These are phyloP conservation scores for Scopus umbretta DNA, from an alignment of 2,113 vertebrate genomes.

Conservation along the genomic window DNA sequence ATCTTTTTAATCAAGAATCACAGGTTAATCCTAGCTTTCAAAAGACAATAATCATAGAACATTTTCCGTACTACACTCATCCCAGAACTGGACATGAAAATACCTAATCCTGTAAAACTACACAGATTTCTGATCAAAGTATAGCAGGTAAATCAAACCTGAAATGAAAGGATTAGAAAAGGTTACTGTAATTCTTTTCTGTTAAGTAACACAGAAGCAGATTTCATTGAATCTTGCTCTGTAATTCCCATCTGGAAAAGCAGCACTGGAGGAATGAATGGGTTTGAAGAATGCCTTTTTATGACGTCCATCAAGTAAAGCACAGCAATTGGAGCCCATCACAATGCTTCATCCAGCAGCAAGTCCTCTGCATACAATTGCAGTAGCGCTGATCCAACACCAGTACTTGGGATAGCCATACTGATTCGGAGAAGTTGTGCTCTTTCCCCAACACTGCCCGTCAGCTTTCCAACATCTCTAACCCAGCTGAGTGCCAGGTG, in stretches of 20 bases:
- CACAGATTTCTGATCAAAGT: slow-evolving; percentile 76
- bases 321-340: slow-evolving; percentile 36
- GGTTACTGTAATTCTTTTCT: slow-evolving; percentile 73
- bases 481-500: not conserved
- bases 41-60: slow-evolving; percentile 69
- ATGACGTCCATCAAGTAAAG: slow-evolving; percentile 68
- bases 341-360: slow-evolving; percentile 60
- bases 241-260: slow-evolving; percentile 79
- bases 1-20: slow-evolving; percentile 75
- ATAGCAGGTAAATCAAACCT: slow-evolving; percentile 88
- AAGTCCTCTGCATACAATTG: not conserved
- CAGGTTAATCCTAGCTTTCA: slow-evolving; percentile 84
- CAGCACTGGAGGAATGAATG: slow-evolving; percentile 51
- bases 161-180: slow-evolving; percentile 86
- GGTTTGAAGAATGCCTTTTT: slow-evolving; percentile 64
- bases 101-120: slow-evolving; percentile 85
- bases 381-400: not conserved
- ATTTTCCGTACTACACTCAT: slow-evolving; percentile 76
- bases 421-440: not conserved
- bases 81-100: slow-evolving; percentile 76
- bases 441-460: not conserved
- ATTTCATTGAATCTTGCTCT: slow-evolving; percentile 81
- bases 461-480: not conserved
- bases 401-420: not conserved
- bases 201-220: slow-evolving; percentile 88